phyloP scores from a whole-genome alignment of 2,888 invertebrate genomes.

The Eupsilia transversa region DNA sequence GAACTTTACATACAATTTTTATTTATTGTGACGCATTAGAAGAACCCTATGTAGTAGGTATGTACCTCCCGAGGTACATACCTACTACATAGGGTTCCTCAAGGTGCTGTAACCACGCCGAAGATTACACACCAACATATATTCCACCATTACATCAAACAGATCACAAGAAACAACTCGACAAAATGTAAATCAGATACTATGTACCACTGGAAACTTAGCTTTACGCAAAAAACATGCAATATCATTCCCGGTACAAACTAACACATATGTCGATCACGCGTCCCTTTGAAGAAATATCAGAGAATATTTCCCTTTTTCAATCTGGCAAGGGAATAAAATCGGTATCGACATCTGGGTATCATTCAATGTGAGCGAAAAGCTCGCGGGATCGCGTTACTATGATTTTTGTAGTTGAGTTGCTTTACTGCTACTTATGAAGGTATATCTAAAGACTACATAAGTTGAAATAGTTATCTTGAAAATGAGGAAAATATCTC shows the following conservation, averaged over 20 bases:
- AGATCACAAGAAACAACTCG: conserved; percentile 25
- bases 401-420: conserved; percentile 30
- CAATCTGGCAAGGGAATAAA: conserved; percentile 61
- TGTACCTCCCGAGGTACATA: too few relatives aligned
- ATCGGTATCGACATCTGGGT: conserved; percentile 44
- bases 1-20: too few relatives aligned
- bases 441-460: background rate
- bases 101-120: background rate
- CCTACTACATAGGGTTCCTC: too few relatives aligned
- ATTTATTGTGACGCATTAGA: background rate
- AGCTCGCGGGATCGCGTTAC: conserved; percentile 32
- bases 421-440: conserved; percentile 6
- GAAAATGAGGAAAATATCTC: background rate
- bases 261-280: conserved; percentile 34
- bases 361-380: conserved; percentile 46
- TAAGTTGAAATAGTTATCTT: background rate
- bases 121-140: conserved; percentile 1
- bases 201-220: background rate
- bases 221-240: conserved; percentile 43
- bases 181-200: conserved; percentile 54
- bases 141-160: conserved; percentile 3
- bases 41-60: background rate
- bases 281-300: conserved; percentile 45
- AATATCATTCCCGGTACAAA: conserved; percentile 40
- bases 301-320: conserved; percentile 55